Evolutionary conservation across 2,888 invertebrate species (phyloP).

Genomic region (Gandaritis pyraliata): DNA sequence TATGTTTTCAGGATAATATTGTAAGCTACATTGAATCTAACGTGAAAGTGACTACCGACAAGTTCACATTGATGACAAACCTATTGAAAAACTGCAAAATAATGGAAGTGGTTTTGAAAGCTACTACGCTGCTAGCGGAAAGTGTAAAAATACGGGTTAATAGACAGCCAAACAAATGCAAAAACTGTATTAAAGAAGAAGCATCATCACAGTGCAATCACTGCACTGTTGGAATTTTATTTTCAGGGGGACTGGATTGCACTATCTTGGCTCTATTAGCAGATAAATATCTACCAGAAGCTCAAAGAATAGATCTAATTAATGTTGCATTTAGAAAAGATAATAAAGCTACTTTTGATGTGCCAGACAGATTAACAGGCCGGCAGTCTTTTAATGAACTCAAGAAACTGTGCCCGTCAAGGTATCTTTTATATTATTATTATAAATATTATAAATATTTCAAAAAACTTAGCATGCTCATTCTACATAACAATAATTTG

Average conservation of each 20-base stretch:
- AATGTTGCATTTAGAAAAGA: constrained; percentile 95
- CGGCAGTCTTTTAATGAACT: constrained; percentile 88
- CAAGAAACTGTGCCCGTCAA: constrained; percentile 85
- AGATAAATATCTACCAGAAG: constrained; percentile 86
- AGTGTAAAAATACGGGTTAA: constrained; percentile 85
- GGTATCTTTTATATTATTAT: constrained; percentile 58
- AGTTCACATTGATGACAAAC: constrained; percentile 63
- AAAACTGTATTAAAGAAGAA: constrained; percentile 76
- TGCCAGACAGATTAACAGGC: constrained; percentile 94
- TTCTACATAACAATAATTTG: no score
- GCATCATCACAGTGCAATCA: constrained; percentile 74
- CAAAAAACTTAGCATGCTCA: neutral
- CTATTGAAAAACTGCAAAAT: constrained; percentile 69
- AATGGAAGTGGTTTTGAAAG: constrained; percentile 66
- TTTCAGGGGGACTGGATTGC: constrained; percentile 98
- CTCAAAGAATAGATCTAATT: constrained; percentile 93
- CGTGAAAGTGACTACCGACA: constrained; percentile 51
- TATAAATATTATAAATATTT: no score
- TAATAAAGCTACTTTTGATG: constrained; percentile 80
- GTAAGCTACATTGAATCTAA: constrained; percentile 56
- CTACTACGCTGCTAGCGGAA: constrained; percentile 81
- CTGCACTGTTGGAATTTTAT: constrained; percentile 91
- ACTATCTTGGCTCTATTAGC: constrained; percentile 94
- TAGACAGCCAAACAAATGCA: constrained; percentile 86
- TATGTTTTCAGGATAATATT: constrained; percentile 57